These are phyloP conservation scores for Alethe diademata DNA, from an alignment of 2,113 vertebrate species.

Conservation along the genomic window DNA sequence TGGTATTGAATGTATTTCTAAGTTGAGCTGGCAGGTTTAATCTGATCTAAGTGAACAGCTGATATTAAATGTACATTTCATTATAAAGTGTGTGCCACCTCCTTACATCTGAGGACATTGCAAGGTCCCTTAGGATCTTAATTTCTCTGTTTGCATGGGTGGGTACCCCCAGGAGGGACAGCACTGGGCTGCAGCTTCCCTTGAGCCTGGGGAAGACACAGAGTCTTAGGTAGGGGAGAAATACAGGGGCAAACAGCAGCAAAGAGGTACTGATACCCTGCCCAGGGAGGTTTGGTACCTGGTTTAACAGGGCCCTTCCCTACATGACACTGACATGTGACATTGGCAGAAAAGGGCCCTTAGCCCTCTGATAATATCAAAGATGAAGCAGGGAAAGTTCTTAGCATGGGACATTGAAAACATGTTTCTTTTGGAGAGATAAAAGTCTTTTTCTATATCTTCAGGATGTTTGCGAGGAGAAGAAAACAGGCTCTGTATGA, in stretches of 20 bases:
- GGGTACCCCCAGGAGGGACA: background rate
- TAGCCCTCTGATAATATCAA: background rate
- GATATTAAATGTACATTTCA: background rate
- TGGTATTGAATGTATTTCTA: background rate
- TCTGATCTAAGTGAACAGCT: background rate
- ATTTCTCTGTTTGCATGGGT: background rate
- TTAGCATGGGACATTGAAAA: background rate
- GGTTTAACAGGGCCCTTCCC: background rate
- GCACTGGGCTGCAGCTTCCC: background rate
- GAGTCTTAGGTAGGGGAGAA: background rate
- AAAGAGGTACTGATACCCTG: background rate
- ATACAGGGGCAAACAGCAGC: background rate
- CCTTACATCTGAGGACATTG: background rate
- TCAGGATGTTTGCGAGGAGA: background rate
- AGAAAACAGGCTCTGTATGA: background rate
- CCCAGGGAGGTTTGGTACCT: background rate
- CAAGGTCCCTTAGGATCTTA: background rate
- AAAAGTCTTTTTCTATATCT: background rate
- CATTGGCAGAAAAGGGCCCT: background rate
- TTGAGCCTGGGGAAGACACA: background rate
- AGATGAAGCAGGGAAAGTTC: background rate
- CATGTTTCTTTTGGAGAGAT: background rate
- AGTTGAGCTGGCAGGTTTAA: background rate
- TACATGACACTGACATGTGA: fast-evolving
- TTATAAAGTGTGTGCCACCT: background rate